Percentiles rank a stretch among this genome's conserved stretches.
Conservation (phyloP, 2,113 vertebrate genomes). For the Conger conger region DNA sequence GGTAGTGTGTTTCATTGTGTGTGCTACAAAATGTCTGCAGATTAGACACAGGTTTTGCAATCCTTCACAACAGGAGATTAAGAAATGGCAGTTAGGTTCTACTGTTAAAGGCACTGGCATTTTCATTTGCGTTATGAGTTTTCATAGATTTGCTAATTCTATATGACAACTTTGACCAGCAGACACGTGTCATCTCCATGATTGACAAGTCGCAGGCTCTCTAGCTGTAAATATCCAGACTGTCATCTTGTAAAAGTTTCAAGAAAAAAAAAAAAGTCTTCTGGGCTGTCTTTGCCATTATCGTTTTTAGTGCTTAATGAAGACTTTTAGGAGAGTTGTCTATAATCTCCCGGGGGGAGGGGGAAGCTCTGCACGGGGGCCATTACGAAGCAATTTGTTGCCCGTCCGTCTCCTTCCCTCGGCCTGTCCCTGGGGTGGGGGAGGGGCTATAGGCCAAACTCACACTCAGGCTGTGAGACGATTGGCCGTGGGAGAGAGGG, state of each 20-base stretch:
- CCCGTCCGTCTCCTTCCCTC: conserved; percentile 39
- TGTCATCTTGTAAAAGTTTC: conserved; percentile 14
- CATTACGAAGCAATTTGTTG: conserved; percentile 56
- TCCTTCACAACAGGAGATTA: not conserved
- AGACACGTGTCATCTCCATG: not conserved
- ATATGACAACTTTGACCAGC: not conserved
- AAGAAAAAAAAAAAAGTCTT: not conserved
- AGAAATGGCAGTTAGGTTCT: not conserved
- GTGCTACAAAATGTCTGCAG: not conserved
- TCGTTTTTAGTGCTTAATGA: conserved; percentile 37
- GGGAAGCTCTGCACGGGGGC: conserved; percentile 44
- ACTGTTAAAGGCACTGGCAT: not conserved
- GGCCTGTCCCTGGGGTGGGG: conserved; percentile 28
- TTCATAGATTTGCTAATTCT: conserved; percentile 21
- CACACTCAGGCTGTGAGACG: not conserved
- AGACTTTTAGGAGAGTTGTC: conserved; percentile 29
- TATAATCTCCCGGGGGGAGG: conserved; percentile 32
- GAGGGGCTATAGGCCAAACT: conserved; percentile 25
- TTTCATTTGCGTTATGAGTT: not conserved
- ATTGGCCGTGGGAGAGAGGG: not conserved
- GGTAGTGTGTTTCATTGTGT: not conserved
- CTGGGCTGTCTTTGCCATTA: conserved; percentile 25
- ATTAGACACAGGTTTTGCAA: not conserved
- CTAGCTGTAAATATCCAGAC: conserved; percentile 12
- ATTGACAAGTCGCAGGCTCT: conserved; percentile 4